phyloP scores from a whole-genome alignment of 2,113 vertebrate genomes.

The Ciconia boyciana region DNA sequence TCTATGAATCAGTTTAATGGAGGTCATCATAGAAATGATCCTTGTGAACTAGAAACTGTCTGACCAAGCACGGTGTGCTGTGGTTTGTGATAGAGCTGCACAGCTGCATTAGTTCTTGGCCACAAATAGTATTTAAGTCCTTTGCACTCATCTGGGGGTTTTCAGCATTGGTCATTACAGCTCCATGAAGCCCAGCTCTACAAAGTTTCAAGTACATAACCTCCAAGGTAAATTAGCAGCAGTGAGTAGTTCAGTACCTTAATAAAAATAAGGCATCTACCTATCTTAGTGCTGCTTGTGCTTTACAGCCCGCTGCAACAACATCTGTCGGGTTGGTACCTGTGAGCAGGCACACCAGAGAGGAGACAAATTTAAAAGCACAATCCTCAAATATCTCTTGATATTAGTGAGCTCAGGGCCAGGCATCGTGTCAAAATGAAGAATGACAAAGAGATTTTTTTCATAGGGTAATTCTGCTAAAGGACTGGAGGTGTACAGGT shows the following conservation, averaged over 20 bases:
- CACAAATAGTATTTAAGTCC: background rate
- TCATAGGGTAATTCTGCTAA: background rate
- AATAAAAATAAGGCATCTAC: background rate
- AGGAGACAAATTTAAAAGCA: background rate
- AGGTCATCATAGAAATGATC: constrained; percentile 11
- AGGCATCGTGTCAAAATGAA: background rate
- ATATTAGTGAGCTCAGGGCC: background rate
- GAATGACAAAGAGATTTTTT: background rate
- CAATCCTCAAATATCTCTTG: background rate
- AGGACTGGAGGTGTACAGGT: background rate
- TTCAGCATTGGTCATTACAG: background rate
- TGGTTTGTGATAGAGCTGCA: background rate
- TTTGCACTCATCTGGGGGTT: background rate
- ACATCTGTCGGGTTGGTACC: background rate
- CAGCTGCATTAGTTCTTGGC: background rate
- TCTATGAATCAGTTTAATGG: constrained; percentile 37
- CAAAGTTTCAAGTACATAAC: background rate
- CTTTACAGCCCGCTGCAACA: background rate
- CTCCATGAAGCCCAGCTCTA: background rate
- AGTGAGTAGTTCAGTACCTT: background rate
- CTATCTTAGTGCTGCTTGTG: background rate
- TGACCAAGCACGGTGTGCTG: background rate
- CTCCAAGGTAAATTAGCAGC: background rate
- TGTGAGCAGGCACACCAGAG: background rate
- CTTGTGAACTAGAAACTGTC: constrained; percentile 5